These are phyloP conservation scores for Setophaga kirtlandii DNA, from an alignment of 2,113 vertebrate species.

Conservation along the genomic window DNA sequence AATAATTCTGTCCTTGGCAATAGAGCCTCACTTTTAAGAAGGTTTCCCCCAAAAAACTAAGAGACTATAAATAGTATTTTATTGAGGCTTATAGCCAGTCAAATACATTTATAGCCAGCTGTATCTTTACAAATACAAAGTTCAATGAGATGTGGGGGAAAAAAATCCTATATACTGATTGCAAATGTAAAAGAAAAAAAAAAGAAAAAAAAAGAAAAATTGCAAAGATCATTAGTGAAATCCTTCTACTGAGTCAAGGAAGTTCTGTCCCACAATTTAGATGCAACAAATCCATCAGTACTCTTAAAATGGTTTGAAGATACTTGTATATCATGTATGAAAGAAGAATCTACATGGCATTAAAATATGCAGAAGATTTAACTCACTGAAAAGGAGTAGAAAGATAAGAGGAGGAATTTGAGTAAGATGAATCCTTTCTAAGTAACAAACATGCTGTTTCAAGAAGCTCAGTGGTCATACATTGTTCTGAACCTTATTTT, in stretches of 20 bases:
- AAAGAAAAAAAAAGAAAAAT: too few relatives aligned
- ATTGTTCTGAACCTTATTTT: not conserved
- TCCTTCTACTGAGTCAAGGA: not conserved
- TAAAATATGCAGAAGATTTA: not conserved
- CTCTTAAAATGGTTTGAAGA: not conserved
- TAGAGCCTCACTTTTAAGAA: not conserved
- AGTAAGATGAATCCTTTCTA: not conserved
- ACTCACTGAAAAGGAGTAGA: not conserved
- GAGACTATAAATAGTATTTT: not conserved
- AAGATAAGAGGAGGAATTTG: not conserved
- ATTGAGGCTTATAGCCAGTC: not conserved
- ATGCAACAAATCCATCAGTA: not conserved
- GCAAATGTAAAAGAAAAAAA: not conserved
- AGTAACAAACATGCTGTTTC: not conserved
- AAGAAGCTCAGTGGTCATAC: not conserved
- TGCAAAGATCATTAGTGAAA: not conserved
- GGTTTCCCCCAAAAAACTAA: not conserved
- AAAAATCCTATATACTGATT: not conserved
- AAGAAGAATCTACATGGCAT: not conserved
- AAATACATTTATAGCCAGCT: not conserved
- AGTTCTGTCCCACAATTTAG: not conserved
- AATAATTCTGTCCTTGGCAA: not conserved
- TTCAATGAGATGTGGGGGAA: not conserved
- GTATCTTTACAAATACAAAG: not conserved
- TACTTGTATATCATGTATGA: fast-evolving